Percentiles rank a stretch among this genome's conserved stretches.
Conservation (phyloP, 1,140 invertebrate species). For the Pectinophora gossypiella region DNA sequence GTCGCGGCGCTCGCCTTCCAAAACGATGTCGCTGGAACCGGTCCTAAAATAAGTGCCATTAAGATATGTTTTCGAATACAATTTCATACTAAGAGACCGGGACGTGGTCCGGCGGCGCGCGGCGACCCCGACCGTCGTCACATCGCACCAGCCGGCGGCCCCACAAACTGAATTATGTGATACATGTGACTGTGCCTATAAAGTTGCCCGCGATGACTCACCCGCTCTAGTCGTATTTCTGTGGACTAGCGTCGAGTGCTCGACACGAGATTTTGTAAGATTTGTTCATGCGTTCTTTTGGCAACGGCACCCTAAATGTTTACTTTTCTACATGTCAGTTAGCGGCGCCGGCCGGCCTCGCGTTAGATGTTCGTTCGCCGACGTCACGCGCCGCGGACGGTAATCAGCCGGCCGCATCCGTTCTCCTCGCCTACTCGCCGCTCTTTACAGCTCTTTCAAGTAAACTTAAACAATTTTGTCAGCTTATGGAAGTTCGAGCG, state of each 20-base stretch:
- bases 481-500: not conserved
- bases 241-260: slow-evolving; percentile 13
- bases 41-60: slow-evolving; percentile 28
- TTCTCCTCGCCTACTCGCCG: not conserved
- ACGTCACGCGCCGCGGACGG: not conserved
- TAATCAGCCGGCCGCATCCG: no score
- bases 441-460: not conserved
- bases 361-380: not conserved
- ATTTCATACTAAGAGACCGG: slow-evolving; percentile 26
- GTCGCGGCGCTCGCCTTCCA: not conserved
- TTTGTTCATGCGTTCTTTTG: not conserved
- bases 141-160: not conserved
- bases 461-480: not conserved
- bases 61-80: slow-evolving; percentile 18
- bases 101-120: slow-evolving; percentile 18
- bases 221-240: slow-evolving; percentile 19
- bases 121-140: slow-evolving; percentile 4
- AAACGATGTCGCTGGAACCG: slow-evolving; percentile 15
- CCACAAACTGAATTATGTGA: slow-evolving; percentile 20
- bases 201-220: slow-evolving; percentile 41
- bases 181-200: slow-evolving; percentile 22
- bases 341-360: slow-evolving; percentile 40
- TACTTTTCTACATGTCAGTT: slow-evolving; percentile 16
- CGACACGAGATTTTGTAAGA: not conserved
- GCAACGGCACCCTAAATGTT: slow-evolving; percentile 28